Base-by-base conservation (phyloP, 1,140 invertebrate genomes). In the Anoplophora glabripennis region DNA sequence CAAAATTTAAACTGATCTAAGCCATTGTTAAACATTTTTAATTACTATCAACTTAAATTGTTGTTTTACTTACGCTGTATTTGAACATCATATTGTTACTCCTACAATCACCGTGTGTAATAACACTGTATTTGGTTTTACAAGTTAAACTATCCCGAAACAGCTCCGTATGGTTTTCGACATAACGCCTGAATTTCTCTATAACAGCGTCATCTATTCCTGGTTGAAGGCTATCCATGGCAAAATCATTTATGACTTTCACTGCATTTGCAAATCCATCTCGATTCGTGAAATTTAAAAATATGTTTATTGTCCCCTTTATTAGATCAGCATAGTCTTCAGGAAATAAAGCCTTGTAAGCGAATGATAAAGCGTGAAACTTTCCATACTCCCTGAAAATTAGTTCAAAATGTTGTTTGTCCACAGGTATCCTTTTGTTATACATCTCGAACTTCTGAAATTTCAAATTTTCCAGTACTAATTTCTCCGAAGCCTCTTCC, bases 261-360 rank as follows among this genome's bases (percentile, higher is more conserved):
- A 38, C 47, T 8, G 35, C 3, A 33, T n/a, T 9, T 15, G 12
- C n/a, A 18, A 58, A 7, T 34, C 40, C 33, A 3, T 41, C 15
- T 48, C 21, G 21, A 10, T 41, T 51, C 17, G 36, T 40, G 11
- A 54, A 10, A 4, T 35, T 34, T 37, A 45, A 40, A 8, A 49
- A 28, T 14, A 48, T 18, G 18, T 61, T 34, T 7, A 28, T 21
- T 9, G 49, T 12, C 1, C 49, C 41, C 1, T 11, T 35, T 28
- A 44, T 35, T 18, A 63, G 17, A 7, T 48, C 28, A 4, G 49
- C n/a, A 41, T 57, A 64, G 11, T 35, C 12, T 35, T 73, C 65
- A 15, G 68, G 67, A 21, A 76, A 59, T 41, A 72, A 67, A 10
- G 75, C 61, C 57, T 77, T 80, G 21, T 79, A 67, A 2, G 76